Evolutionary conservation across 2,113 vertebrate species (phyloP).

Genomic region (Anolis carolinensis): DNA sequence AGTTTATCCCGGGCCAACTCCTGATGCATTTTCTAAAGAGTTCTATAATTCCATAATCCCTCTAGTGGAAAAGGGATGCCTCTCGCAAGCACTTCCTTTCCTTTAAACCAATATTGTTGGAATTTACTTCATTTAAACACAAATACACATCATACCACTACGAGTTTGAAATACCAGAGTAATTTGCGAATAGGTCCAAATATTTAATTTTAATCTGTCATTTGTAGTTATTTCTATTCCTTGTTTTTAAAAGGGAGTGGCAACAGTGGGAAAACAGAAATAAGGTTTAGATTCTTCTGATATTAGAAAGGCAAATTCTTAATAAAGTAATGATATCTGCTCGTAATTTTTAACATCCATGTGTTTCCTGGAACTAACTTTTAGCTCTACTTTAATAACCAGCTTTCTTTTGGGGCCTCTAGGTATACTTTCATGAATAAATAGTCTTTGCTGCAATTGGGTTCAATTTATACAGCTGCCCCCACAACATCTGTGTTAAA

Average conservation of each 20-base stretch:
- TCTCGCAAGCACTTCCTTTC: slow-evolving; percentile 11
- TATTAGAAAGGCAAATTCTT: slow-evolving; percentile 45
- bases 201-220: slow-evolving; percentile 44
- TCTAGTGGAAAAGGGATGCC: slow-evolving; percentile 45
- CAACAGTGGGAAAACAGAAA: background rate
- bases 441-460: slow-evolving; percentile 61
- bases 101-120: slow-evolving; percentile 21
- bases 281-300: background rate
- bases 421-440: slow-evolving; percentile 64
- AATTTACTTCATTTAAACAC: background rate
- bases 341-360: slow-evolving; percentile 62
- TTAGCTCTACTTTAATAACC: slow-evolving; percentile 68
- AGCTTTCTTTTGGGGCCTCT: slow-evolving; percentile 56
- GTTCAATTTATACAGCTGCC: slow-evolving; percentile 71
- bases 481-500: slow-evolving; percentile 64
- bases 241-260: background rate
- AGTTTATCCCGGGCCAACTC: slow-evolving; percentile 62
- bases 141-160: background rate
- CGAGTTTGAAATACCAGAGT: slow-evolving; percentile 2
- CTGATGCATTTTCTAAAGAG: slow-evolving; percentile 61
- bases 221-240: slow-evolving; percentile 27
- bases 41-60: slow-evolving; percentile 51
- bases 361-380: slow-evolving; percentile 65
- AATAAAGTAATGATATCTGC: slow-evolving; percentile 42
- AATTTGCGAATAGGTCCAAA: background rate